A percentile compares a stretch with the other conserved stretches of the same genome.
Conservation (phyloP, 2,888 invertebrate species). For the Tridacna gigas region DNA sequence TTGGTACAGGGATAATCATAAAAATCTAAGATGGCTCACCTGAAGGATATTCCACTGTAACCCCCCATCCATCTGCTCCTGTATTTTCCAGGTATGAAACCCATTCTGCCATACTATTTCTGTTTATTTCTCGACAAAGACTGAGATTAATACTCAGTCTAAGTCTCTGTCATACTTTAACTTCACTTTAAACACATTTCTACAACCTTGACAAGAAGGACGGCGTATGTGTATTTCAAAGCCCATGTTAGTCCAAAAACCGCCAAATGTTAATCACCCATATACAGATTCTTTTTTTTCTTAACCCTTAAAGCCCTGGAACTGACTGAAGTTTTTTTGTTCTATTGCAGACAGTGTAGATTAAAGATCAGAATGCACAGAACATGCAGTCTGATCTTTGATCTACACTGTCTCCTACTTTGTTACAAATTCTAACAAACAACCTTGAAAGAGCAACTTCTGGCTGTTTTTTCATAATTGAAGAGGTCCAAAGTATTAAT, state of each 20-base stretch:
- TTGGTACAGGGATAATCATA: no score
- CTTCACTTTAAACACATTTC: neutral
- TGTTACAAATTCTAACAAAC: no score
- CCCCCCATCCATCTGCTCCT: conserved; percentile 46
- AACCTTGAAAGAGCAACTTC: no score
- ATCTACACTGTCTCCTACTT: no score
- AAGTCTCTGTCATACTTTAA: neutral
- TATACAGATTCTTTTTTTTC: conserved; percentile 10
- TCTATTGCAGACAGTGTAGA: no score
- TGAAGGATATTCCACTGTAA: conserved; percentile 38
- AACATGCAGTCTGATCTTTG: no score
- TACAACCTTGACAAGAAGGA: neutral
- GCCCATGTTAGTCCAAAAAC: neutral
- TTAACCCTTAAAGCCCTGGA: neutral
- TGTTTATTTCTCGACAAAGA: neutral
- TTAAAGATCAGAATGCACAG: no score
- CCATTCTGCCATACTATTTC: conserved; percentile 47
- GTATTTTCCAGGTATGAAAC: conserved; percentile 34
- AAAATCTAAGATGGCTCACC: no score
- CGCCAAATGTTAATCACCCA: conserved; percentile 18
- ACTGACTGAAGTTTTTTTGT: conserved; percentile 13
- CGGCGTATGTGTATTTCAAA: neutral
- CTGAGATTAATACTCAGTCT: neutral
- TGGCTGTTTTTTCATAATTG: no score
- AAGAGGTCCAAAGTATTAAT: no score